Evolutionary conservation across 2,888 invertebrate genomes (phyloP).

Genomic region (Charanyca ferruginea): DNA sequence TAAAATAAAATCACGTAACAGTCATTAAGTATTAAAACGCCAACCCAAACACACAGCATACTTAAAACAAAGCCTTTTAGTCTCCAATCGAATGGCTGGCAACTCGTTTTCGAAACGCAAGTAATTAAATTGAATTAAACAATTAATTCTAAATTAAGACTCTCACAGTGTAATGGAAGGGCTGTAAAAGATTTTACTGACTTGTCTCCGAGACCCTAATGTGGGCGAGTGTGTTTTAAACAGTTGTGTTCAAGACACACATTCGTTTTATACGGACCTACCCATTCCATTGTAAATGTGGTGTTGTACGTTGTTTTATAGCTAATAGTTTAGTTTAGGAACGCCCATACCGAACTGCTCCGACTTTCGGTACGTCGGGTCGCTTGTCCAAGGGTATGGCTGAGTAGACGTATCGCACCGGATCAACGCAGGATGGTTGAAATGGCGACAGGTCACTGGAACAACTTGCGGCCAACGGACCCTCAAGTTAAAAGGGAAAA

Average conservation of each 20-base stretch:
- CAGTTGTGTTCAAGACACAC: background rate
- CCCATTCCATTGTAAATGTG: no score
- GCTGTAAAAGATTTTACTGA: slow-evolving; percentile 51
- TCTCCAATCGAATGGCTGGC: slow-evolving; percentile 43
- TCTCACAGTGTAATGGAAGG: slow-evolving; percentile 30
- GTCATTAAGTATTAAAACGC: slow-evolving; percentile 12
- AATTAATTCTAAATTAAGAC: slow-evolving; percentile 57
- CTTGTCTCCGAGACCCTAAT: slow-evolving; percentile 13
- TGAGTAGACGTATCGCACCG: no score
- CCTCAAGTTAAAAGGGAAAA: no score
- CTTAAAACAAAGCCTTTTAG: slow-evolving; percentile 28
- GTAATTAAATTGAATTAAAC: slow-evolving; percentile 55
- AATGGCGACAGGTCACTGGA: no score
- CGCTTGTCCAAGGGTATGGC: no score
- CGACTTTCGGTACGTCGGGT: no score
- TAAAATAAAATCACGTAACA: background rate
- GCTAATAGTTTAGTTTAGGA: no score
- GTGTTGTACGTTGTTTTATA: no score
- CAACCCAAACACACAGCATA: slow-evolving; percentile 15
- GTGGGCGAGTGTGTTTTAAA: slow-evolving; percentile 50
- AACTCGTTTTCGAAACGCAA: slow-evolving; percentile 43
- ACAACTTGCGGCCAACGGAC: no score
- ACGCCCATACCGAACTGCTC: no score
- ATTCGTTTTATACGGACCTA: background rate
- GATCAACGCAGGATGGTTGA: no score